Percentiles rank a stretch among this genome's conserved stretches.
phyloP scores from a whole-genome alignment of 1,140 invertebrate species.

The Orius insidiosus region DNA sequence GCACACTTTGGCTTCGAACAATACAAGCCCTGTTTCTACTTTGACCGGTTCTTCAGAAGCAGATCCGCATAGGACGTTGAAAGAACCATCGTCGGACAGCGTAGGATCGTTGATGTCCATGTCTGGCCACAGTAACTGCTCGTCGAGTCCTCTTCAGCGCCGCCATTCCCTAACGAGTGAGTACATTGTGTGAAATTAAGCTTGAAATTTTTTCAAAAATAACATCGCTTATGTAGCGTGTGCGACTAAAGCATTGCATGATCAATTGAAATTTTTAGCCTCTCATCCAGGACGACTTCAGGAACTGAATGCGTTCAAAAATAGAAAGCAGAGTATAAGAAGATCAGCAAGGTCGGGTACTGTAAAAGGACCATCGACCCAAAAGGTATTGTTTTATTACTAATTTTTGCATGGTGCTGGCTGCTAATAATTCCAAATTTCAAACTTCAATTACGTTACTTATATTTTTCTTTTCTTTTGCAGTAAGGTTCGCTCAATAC shows the following conservation, averaged over 20 bases:
- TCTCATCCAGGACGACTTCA: slow-evolving; percentile 44
- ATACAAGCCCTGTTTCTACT: slow-evolving; percentile 75
- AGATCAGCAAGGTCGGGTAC: slow-evolving; percentile 53
- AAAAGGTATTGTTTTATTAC: slow-evolving; percentile 27
- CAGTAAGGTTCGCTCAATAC: slow-evolving; percentile 48
- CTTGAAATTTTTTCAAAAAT: neutral
- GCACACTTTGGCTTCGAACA: slow-evolving; percentile 41
- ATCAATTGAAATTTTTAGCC: slow-evolving; percentile 26
- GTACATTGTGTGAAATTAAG: slow-evolving; percentile 20
- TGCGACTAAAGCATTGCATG: neutral
- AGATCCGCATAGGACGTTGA: slow-evolving; percentile 25
- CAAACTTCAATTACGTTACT: neutral
- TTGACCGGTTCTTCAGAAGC: slow-evolving; percentile 46
- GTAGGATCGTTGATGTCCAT: slow-evolving; percentile 62
- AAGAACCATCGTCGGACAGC: slow-evolving; percentile 42
- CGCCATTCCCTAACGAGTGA: slow-evolving; percentile 67
- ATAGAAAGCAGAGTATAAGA: slow-evolving; percentile 49
- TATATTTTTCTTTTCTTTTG: slow-evolving; percentile 20
- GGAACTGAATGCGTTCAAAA: slow-evolving; percentile 51
- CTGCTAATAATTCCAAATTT: too few species aligned
- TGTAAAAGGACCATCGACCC: slow-evolving; percentile 35
- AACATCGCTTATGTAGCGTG: slow-evolving; percentile 1
- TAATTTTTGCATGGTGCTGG: neutral
- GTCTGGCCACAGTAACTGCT: slow-evolving; percentile 56
- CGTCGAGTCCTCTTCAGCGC: slow-evolving; percentile 54